phyloP scores from a whole-genome alignment of 2,113 vertebrate genomes.

The Poecilia latipinna region DNA sequence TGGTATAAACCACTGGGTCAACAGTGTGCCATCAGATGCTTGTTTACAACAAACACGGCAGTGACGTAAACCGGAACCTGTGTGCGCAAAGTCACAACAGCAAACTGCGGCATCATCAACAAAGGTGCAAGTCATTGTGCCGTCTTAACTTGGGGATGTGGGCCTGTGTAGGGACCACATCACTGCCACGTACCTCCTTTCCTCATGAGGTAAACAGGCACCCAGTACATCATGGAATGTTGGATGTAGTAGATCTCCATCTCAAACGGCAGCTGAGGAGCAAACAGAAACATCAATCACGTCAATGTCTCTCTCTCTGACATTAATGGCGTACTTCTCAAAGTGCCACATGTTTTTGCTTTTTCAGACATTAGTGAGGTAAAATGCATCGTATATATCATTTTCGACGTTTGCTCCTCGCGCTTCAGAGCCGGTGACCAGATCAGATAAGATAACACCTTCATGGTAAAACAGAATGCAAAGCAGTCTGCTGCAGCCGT shows the following conservation, averaged over 20 bases:
- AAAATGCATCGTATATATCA: no score
- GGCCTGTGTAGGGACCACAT: neutral
- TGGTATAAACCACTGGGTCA: neutral
- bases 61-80: neutral
- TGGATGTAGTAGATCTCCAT: conserved; percentile 98
- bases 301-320: no score
- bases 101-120: no score
- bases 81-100: neutral
- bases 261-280: conserved; percentile 92
- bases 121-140: neutral
- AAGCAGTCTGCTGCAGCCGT: neutral
- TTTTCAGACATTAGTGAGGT: no score
- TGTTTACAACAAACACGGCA: neutral
- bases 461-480: neutral
- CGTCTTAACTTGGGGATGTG: no score
- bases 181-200: conserved; percentile 90
- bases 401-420: neutral
- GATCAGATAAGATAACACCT: neutral
- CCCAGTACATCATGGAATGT: conserved; percentile 95
- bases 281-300: conserved; percentile 1
- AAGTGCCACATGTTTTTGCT: neutral
- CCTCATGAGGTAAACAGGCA: conserved; percentile 93
- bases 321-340: neutral
- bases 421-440: no score
- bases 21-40: neutral